phyloP scores from a whole-genome alignment of 2,888 invertebrate species.

The Arrhopalites spinosus region DNA sequence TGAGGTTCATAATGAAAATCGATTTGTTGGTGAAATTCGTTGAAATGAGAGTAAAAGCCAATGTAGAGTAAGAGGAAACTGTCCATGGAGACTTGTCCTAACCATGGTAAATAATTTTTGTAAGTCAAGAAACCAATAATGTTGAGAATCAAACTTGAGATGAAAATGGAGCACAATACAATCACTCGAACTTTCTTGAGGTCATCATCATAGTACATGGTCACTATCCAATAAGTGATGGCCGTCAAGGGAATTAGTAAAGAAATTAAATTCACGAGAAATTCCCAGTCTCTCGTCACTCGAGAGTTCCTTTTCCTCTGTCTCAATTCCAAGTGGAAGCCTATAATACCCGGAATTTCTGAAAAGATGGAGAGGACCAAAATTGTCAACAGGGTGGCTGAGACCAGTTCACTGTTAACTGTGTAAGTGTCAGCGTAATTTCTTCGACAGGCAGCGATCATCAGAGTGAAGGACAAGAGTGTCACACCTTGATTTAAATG shows the following conservation, averaged over 20 bases:
- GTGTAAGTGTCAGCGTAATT: not conserved
- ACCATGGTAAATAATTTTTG: slow-evolving; percentile 11
- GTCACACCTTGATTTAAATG: slow-evolving; percentile 13
- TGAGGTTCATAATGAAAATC: slow-evolving; percentile 21
- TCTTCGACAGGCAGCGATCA: slow-evolving; percentile 12
- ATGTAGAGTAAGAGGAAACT: slow-evolving; percentile 15
- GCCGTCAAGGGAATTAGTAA: not conserved
- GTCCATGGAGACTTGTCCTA: slow-evolving; percentile 14
- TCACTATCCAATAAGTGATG: slow-evolving; percentile 15
- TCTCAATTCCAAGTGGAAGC: slow-evolving; percentile 7
- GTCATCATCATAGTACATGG: not conserved
- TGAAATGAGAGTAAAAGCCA: not conserved
- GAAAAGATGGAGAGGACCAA: slow-evolving; percentile 5
- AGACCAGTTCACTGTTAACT: not conserved
- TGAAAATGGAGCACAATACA: slow-evolving; percentile 6
- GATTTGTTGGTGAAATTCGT: not conserved
- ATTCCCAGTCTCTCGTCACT: slow-evolving; percentile 5
- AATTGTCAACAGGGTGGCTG: slow-evolving; percentile 6
- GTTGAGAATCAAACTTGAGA: not conserved
- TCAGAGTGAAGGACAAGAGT: slow-evolving; percentile 10
- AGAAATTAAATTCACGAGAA: slow-evolving; percentile 13
- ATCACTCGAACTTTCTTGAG: not conserved
- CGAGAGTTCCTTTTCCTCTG: not conserved
- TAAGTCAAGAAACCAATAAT: not conserved
- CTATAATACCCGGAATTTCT: slow-evolving; percentile 19